Evolutionary conservation across 2,113 vertebrate genomes (phyloP), one percentile per base, ranked within the genome.

Genomic region (Psettodes erumei): DNA sequence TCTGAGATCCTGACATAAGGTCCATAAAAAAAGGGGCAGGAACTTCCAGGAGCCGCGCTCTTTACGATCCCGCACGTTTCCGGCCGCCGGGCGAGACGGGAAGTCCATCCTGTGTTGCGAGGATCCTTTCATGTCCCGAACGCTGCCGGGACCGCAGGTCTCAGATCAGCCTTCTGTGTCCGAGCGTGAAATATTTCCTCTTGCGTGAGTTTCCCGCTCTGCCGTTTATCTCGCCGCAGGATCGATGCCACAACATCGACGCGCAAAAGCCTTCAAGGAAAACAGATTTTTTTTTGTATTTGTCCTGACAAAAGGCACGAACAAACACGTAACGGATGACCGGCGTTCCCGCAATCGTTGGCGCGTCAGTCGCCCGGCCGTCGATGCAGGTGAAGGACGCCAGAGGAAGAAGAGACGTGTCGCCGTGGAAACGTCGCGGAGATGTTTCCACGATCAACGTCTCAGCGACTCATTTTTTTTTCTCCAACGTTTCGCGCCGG

Each of bases 271-370:
- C 18, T 55, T 67, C 35, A 42, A 77, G 48, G 65, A 68, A 83
- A 79, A 77, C 70, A 55, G 21, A 8, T 61, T 71, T 60, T 63
- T 53, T 56, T 43, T 16, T 19, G 7, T 42, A 15, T 27, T 18
- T 37, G 33, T 28, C 56, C 21, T 65, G 69, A 80, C 81, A 82
- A 64, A 81, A 76, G 83, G 78, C 76, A 64, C 50, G 28, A 11
- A 81, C 54, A 43, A 32, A 45, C 47, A 68, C n/a, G 71, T 73
- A 77, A 85, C 51, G 58, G 65, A 83, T 60, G 60, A 63, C 4
- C 75, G 53, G 2, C 56, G 66, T 66, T 71, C 6, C 58, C 65
- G 67, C 83, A 83, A 87, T 85, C 69, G 51, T 69, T 58, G 37
- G 18, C 15, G 28, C 13, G 30, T 45, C 2, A 56, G 38, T 71